Evolutionary conservation across 2,888 invertebrate species (phyloP).

Genomic region (Polydrusus pterygomalis): DNA sequence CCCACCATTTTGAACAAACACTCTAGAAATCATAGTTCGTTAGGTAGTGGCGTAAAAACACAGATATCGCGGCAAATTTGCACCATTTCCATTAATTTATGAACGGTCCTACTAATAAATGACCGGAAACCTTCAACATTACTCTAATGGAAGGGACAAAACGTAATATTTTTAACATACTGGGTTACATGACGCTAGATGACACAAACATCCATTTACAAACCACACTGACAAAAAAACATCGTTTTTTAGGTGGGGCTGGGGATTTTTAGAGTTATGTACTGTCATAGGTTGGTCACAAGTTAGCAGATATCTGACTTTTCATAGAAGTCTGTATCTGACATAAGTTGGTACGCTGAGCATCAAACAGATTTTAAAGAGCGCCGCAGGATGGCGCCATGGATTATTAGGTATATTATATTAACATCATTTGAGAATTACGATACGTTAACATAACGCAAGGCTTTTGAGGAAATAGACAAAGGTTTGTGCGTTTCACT

Average conservation of each 20-base stretch:
- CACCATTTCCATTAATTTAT: constrained; percentile 57
- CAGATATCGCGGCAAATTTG: constrained; percentile 52
- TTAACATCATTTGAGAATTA: too few species aligned
- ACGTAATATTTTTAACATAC: constrained; percentile 61
- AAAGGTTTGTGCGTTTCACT: too few species aligned
- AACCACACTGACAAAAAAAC: neutral
- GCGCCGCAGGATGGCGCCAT: too few species aligned
- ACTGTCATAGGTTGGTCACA: neutral
- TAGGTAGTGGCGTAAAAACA: constrained; percentile 59
- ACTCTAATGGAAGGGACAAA: constrained; percentile 51
- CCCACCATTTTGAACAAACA: constrained; percentile 72
- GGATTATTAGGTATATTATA: too few species aligned
- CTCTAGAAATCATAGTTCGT: constrained; percentile 67
- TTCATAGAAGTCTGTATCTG: too few species aligned
- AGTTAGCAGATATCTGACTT: neutral
- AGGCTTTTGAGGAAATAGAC: too few species aligned
- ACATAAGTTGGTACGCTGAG: neutral
- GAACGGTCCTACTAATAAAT: constrained; percentile 42
- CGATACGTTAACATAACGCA: too few species aligned
- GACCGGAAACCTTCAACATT: constrained; percentile 47
- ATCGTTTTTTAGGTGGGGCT: neutral
- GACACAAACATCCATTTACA: constrained; percentile 15
- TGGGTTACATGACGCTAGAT: constrained; percentile 55
- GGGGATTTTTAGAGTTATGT: neutral
- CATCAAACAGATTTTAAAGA: too few species aligned